Percentiles rank a stretch among this genome's conserved stretches.
Evolutionary conservation across 2,113 vertebrate species (phyloP).

Genomic region (Strigops habroptila): DNA sequence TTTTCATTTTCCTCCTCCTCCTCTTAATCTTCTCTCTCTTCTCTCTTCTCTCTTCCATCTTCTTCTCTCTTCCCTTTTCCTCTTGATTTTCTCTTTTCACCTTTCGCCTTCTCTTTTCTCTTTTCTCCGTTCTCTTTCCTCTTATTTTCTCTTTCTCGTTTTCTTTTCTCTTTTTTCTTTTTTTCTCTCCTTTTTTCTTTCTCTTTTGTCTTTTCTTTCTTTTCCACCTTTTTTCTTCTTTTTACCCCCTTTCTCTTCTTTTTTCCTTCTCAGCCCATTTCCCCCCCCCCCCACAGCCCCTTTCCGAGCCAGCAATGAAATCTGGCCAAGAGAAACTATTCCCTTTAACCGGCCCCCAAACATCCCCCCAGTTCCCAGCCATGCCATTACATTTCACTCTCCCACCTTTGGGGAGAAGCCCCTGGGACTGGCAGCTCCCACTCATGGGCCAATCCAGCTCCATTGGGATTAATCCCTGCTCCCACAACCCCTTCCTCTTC

Average conservation of each 20-base stretch:
- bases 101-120: fast-evolving
- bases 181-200: fast-evolving
- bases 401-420: background rate
- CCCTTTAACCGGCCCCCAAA: background rate
- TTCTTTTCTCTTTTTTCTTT: fast-evolving
- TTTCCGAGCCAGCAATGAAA: background rate
- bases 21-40: fast-evolving
- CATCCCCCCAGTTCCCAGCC: background rate
- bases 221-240: fast-evolving
- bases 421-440: background rate
- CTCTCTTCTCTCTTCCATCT: fast-evolving
- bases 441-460: background rate
- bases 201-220: fast-evolving
- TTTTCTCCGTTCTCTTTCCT: fast-evolving
- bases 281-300: background rate
- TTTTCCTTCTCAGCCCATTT: background rate
- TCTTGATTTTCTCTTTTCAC: fast-evolving
- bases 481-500: background rate
- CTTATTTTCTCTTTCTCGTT: fast-evolving
- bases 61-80: fast-evolving
- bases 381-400: background rate
- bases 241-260: fast-evolving
- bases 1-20: fast-evolving
- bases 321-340: background rate
- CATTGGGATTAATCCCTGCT: background rate